phyloP scores from a whole-genome alignment of 2,797 vertebrate species.

The Propithecus deckenii region DNA sequence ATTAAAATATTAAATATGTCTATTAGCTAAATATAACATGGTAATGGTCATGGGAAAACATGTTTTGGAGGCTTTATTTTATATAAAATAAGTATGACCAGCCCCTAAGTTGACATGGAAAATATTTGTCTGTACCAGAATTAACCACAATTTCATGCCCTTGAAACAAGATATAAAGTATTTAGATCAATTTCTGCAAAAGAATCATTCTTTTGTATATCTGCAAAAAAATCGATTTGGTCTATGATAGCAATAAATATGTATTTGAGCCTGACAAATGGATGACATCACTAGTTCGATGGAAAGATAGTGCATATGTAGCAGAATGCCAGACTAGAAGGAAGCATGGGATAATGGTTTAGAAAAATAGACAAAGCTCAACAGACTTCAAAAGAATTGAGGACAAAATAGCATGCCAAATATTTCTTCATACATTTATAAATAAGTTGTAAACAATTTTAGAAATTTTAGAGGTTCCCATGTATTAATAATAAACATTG shows the following conservation, averaged over 20 bases:
- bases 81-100: neutral
- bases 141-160: neutral
- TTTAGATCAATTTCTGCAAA: neutral
- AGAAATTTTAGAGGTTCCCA: neutral
- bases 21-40: neutral
- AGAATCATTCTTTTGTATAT: neutral
- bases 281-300: neutral
- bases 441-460: neutral
- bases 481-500: neutral
- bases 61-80: conserved; percentile 25
- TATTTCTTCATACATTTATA: neutral
- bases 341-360: neutral
- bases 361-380: neutral
- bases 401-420: neutral
- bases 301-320: neutral
- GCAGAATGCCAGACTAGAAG: neutral
- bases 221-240: neutral
- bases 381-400: neutral
- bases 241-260: neutral
- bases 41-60: neutral
- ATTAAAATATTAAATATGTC: neutral
- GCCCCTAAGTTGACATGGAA: neutral
- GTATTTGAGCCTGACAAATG: neutral
- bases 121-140: neutral
- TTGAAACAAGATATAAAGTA: neutral